phyloP scores from a whole-genome alignment of 2,797 vertebrate genomes.

The Etheostoma perlongum region DNA sequence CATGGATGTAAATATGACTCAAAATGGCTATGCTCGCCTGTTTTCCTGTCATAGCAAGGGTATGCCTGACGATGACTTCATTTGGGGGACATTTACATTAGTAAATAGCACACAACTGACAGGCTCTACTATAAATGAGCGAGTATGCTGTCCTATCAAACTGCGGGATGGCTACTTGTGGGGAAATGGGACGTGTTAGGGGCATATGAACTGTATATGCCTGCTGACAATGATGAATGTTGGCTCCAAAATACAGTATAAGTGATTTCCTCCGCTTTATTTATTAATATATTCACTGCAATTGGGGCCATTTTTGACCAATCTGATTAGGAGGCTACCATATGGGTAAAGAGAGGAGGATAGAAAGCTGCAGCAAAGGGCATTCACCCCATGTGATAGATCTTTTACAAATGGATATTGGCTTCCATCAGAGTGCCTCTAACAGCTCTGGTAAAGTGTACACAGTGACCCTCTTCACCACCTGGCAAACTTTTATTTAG shows the following conservation, averaged over 20 bases:
- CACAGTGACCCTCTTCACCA: constrained; percentile 61
- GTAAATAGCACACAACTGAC: constrained; percentile 88
- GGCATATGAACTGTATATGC: constrained; percentile 81
- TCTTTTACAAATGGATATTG: constrained; percentile 65
- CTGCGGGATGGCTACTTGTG: constrained; percentile 73
- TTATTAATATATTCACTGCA: constrained; percentile 78
- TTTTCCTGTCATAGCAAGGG: constrained; percentile 74
- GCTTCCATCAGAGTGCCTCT: constrained; percentile 57
- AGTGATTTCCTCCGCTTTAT: constrained; percentile 80
- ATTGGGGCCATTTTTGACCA: constrained; percentile 76
- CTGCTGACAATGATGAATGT: constrained; percentile 88
- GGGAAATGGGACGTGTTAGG: constrained; percentile 86
- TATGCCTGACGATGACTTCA: constrained; percentile 70
- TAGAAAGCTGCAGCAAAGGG: constrained; percentile 48
- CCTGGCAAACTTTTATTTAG: constrained; percentile 43
- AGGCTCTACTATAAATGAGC: constrained; percentile 85
- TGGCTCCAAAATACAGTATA: constrained; percentile 80
- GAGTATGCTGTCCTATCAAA: constrained; percentile 81
- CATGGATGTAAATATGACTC: constrained; percentile 42
- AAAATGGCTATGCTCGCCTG: constrained; percentile 56
- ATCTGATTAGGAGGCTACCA: constrained; percentile 68
- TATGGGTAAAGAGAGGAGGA: constrained; percentile 41
- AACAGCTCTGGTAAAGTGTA: constrained; percentile 63
- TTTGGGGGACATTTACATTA: constrained; percentile 84
- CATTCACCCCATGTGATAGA: constrained; percentile 46